Evolutionary conservation across 2,888 invertebrate species (phyloP).

Genomic region (Tiphia femorata): DNA sequence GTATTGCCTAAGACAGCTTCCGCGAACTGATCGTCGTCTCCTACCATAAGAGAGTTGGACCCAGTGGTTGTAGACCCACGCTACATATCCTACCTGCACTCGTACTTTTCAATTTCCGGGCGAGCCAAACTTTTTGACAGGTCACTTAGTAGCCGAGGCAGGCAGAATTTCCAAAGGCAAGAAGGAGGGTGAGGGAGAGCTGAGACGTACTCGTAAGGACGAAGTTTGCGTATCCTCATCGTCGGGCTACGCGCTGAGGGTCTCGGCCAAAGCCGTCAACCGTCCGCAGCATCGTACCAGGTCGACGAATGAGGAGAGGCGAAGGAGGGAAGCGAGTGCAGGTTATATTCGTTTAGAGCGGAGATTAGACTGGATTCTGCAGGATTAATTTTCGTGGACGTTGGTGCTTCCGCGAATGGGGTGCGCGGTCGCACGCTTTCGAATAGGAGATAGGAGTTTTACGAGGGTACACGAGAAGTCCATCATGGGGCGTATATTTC

Average conservation of each 20-base stretch:
- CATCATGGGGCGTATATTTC: constrained; percentile 24
- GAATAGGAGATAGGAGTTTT: constrained; percentile 26
- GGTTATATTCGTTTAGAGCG: constrained; percentile 1
- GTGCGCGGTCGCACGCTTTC: background rate
- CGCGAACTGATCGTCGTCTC: no score
- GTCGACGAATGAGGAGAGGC: no score
- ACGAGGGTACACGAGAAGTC: constrained; percentile 23
- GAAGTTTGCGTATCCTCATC: background rate
- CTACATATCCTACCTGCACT: no score
- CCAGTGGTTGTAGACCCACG: no score
- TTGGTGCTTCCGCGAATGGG: background rate
- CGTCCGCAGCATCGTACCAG: no score
- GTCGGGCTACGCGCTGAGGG: no score
- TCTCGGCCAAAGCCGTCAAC: no score
- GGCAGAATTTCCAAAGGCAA: constrained; percentile 9
- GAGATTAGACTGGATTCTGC: constrained; percentile 27
- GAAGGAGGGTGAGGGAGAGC: background rate
- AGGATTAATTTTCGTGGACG: constrained; percentile 31
- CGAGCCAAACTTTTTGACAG: constrained; percentile 27
- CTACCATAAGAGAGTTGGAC: no score
- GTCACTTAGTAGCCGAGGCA: constrained; percentile 10
- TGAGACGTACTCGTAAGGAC: background rate
- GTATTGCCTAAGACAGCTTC: no score
- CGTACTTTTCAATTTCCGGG: constrained; percentile 32
- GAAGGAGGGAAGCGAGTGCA: no score